Conservation (phyloP, 2,113 vertebrate genomes). For the Coracopsis vasa region DNA sequence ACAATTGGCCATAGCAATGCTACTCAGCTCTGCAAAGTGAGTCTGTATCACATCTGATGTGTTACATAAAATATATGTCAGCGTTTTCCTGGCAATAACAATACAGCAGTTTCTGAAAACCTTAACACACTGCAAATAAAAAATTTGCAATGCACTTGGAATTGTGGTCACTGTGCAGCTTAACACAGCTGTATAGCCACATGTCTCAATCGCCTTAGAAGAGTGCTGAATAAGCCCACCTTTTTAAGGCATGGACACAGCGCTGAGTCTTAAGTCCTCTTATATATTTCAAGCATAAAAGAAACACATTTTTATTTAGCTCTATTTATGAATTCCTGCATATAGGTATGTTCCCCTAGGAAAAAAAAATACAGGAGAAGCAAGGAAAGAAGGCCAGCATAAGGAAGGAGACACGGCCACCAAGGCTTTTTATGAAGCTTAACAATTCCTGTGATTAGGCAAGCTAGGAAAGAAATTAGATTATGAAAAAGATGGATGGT, state of each 20-base stretch:
- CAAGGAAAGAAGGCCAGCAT: neutral
- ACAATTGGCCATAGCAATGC: conserved; percentile 34
- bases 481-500: neutral
- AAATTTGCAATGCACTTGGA: neutral
- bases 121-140: neutral
- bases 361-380: neutral
- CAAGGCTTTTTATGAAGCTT: neutral
- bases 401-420: neutral
- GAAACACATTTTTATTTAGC: neutral
- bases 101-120: neutral
- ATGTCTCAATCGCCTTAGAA: neutral
- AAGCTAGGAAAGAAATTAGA: neutral
- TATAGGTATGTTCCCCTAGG: neutral
- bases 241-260: neutral
- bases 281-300: neutral
- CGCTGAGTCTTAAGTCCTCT: neutral
- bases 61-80: conserved; percentile 46
- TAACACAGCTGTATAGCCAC: neutral
- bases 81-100: conserved; percentile 27
- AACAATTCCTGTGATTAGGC: neutral
- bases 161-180: neutral
- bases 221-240: neutral
- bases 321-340: neutral
- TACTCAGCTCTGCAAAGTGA: conserved; percentile 24
- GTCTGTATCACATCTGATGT: conserved; percentile 41